Evolutionary conservation across 2,797 vertebrate species (phyloP).

Genomic region (Siniperca undulata): DNA sequence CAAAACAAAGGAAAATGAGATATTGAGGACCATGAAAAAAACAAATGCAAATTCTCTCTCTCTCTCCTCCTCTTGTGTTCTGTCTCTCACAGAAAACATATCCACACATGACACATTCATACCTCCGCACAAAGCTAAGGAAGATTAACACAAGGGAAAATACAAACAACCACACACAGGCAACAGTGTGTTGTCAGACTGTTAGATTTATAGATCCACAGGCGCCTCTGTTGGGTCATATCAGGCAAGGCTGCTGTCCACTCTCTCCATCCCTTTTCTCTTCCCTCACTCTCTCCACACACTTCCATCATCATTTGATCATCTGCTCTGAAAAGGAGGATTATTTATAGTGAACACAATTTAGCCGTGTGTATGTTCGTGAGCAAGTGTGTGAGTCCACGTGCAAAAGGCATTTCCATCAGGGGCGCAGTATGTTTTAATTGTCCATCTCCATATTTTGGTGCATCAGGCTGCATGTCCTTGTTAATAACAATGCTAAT

Average conservation of each 20-base stretch:
- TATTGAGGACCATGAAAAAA: conserved; percentile 30
- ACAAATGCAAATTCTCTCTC: conserved; percentile 46
- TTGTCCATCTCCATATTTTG: conserved; percentile 35
- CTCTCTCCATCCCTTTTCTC: not conserved
- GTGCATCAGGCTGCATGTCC: conserved; percentile 4
- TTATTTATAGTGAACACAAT: conserved; percentile 39
- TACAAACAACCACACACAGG: conserved; percentile 32
- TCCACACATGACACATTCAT: conserved; percentile 48
- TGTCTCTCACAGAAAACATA: conserved; percentile 39
- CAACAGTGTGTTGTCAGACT: conserved; percentile 13
- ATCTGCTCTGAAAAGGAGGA: conserved; percentile 35
- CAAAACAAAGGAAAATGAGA: conserved; percentile 56
- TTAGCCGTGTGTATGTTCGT: conserved; percentile 1
- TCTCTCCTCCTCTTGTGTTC: not conserved
- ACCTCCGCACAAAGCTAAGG: conserved; percentile 29
- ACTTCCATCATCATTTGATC: conserved; percentile 55
- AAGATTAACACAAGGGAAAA: conserved; percentile 32
- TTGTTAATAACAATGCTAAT: conserved; percentile 48
- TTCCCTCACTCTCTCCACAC: not conserved
- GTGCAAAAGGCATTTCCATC: not conserved
- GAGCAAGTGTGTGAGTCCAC: conserved; percentile 8
- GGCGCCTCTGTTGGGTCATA: conserved; percentile 28
- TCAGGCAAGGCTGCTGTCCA: conserved; percentile 44
- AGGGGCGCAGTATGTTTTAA: conserved; percentile 22
- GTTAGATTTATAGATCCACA: conserved; percentile 30